Evolutionary conservation across 2,888 invertebrate species (phyloP), one percentile per base, ranked within the genome.

Genomic region (Cosmopolites sordidus): DNA sequence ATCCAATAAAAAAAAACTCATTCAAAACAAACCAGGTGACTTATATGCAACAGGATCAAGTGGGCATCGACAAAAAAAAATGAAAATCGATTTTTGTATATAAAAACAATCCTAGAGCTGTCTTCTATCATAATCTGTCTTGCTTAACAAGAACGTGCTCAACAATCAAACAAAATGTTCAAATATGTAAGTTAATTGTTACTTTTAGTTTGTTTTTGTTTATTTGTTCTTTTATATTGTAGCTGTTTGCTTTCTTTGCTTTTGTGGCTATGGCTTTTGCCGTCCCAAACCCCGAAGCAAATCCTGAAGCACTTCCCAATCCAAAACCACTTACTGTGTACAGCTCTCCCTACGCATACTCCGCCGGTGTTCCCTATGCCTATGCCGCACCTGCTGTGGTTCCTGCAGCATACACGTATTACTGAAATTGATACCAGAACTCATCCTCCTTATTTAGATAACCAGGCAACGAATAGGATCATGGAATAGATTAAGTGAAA

Each of bases 91-190:
- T 6, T 9, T 6, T 6, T 27, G 9, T 27, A 27, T 6, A 27
- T 27, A 27, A n/a, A n/a, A 5, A 6, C 27, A 27, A 27, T 27
- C 27, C 6, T 27, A 27, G 9, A 27, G 27, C 27, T 27, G 27
- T 38, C 38, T 14, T 38, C 38, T 12, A 12, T 38, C n/a, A n/a
- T n/a, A n/a, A n/a, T n/a, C n/a, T 38, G 8, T 38, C 38, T 12
- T 14, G 11, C n/a, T 14, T 12, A 12, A 37, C 37, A 45, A 49
- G 18, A 57, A 54, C 43, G 54, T 62, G n/a, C 68, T 69, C 68
- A 57, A 73, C 74, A 74, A 70, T 72, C 67, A 73, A 73, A 64
- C 44, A 54, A 54, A 43, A 54, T 54, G 54, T 54, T 54, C 48
- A 54, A 54, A 54, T 41, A 40, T 17, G 54, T 54, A 49, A 54